Evolutionary conservation across 2,888 invertebrate species (phyloP), one percentile per base, ranked within the genome.

Genomic region (Erebia ligea): DNA sequence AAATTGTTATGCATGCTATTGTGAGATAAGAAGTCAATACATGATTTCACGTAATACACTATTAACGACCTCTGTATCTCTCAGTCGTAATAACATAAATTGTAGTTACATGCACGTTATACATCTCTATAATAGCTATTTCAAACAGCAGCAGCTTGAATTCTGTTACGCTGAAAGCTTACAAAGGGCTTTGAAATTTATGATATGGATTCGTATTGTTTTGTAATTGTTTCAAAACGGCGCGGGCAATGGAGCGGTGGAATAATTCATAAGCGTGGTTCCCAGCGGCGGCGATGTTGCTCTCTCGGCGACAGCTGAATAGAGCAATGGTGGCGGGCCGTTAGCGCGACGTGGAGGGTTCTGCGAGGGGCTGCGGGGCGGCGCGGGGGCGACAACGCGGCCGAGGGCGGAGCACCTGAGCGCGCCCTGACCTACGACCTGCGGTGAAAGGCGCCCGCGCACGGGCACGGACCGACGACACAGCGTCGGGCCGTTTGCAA

Each of bases 371-470:
- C 77, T 76, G 66, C 70, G 76, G 70, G 81, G 82, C 77, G 81
- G 81, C 77, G 81, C 71, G 69, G 73, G 75, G 77, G 73, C 74
- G 78, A 75, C 77, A 76, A 80, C 79, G 77, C 80, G 83, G 83
- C 86, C 85, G 78, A 76, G 91, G 91, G 92, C 91, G 91, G 91
- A 89, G 92, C 92, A 90, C 92, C 92, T 90, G 91, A 92, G 92
- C 87, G 92, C 92, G 92, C 92, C 92, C 92, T 93, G 92, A 92
- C 92, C 92, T 91, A 82, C 90, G 92, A 93, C 92, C 92, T 80
- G 90, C 86, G 90, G 92, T 93, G 92, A 93, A 92, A 93, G 92
- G 92, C 91, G 91, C 90, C 81, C 86, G 89, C 85, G 86, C 86
- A 84, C 84, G 82, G 83, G 78, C 83, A 76, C 78, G 77, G 78